Conservation (phyloP, 1,140 invertebrate genomes). For the Whitmania pigra region DNA sequence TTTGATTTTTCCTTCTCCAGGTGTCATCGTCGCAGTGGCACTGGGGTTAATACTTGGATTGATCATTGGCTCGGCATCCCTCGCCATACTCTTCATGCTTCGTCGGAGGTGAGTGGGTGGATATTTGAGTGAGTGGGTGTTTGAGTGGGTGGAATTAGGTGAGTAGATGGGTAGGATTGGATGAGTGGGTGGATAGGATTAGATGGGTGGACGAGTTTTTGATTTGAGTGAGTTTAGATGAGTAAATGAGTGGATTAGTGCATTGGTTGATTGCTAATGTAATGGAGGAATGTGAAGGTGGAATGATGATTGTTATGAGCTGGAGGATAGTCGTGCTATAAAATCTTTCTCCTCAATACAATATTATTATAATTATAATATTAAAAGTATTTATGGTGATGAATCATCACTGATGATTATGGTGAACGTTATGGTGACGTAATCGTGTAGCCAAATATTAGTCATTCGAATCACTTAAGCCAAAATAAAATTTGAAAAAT, state of each 20-base stretch:
- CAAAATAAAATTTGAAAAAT: too few species aligned
- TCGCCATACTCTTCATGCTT: slow-evolving; percentile 7
- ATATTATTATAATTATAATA: too few species aligned
- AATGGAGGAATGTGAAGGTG: not conserved
- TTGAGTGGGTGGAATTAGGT: slow-evolving; percentile 17
- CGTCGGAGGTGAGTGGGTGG: slow-evolving; percentile 17
- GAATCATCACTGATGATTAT: too few species aligned
- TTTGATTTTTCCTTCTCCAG: slow-evolving; percentile 13
- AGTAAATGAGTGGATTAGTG: slow-evolving; percentile 1
- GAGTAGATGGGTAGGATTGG: slow-evolving; percentile 7
- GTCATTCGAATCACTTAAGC: too few species aligned
- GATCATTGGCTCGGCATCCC: slow-evolving; percentile 19
- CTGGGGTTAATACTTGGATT: slow-evolving; percentile 22
- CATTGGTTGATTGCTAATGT: not conserved
- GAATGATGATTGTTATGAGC: not conserved
- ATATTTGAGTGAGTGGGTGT: slow-evolving; percentile 14
- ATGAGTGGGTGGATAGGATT: slow-evolving; percentile 11
- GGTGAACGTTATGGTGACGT: too few species aligned
- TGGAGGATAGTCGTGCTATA: slow-evolving; percentile 4
- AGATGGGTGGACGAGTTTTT: not conserved
- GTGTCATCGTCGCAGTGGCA: slow-evolving; percentile 19
- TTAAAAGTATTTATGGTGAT: too few species aligned
- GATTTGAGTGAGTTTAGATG: slow-evolving; percentile 24
- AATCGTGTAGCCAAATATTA: too few species aligned
- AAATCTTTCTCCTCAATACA: not conserved